These are phyloP conservation scores for Monopis laevigella DNA, from an alignment of 2,888 invertebrate genomes.

Conservation along the genomic window DNA sequence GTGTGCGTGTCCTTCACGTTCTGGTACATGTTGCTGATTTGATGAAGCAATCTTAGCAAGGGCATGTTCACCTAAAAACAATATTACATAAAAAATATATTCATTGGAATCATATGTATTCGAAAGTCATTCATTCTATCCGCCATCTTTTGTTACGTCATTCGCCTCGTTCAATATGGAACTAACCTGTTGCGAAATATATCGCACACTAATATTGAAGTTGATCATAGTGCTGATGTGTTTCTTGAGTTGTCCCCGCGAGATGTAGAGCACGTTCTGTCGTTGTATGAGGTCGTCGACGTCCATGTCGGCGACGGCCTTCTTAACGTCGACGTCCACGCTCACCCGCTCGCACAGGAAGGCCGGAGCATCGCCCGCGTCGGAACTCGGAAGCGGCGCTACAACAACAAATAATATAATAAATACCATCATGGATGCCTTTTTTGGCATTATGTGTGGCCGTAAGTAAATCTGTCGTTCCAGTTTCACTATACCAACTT, in stretches of 20 bases:
- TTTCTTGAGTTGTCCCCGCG: constrained; percentile 86
- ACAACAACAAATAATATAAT: no score
- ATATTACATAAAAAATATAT: background rate
- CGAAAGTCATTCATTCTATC: no score
- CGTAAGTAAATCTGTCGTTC: no score
- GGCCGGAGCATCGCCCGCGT: constrained; percentile 89
- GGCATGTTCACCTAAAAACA: constrained; percentile 87
- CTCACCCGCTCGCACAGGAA: constrained; percentile 93
- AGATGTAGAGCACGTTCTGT: constrained; percentile 87
- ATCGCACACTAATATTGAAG: constrained; percentile 86
- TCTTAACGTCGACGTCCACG: constrained; percentile 87
- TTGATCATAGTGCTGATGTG: constrained; percentile 93
- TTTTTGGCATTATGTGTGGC: no score
- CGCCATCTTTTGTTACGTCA: no score
- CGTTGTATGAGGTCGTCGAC: constrained; percentile 86
- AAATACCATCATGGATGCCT: no score
- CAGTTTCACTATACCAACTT: no score
- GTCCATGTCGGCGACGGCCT: constrained; percentile 85
- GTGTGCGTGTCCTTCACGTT: constrained; percentile 95
- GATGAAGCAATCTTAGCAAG: constrained; percentile 87
- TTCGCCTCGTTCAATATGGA: background rate
- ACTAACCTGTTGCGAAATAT: constrained; percentile 87
- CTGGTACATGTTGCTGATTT: constrained; percentile 97
- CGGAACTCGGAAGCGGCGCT: no score
- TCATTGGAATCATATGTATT: background rate